These are phyloP conservation scores for Torymus tubicola DNA, from an alignment of 2,888 invertebrate species.

Conservation along the genomic window DNA sequence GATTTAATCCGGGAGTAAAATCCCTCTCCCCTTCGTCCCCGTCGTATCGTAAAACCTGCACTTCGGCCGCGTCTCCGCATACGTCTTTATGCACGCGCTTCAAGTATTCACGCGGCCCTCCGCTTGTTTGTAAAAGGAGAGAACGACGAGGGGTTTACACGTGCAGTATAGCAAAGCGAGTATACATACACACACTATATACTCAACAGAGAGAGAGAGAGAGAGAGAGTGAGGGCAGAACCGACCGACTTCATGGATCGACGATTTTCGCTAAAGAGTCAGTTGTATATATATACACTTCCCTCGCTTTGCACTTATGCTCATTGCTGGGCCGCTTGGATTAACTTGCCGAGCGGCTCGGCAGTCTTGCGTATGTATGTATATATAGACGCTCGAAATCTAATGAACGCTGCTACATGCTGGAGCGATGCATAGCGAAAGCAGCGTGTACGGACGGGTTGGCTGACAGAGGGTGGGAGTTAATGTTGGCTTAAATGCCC, in stretches of 20 bases:
- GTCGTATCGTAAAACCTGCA: slow-evolving; percentile 8
- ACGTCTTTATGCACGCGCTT: background rate
- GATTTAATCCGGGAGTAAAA: slow-evolving; percentile 27
- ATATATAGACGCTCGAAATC: slow-evolving; percentile 10
- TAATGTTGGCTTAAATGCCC: too few relatives aligned
- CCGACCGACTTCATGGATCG: slow-evolving; percentile 48
- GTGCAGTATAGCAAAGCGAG: background rate
- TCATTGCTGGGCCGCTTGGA: background rate
- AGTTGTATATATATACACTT: too few relatives aligned
- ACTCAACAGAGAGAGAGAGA: too few relatives aligned
- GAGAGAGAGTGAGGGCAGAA: background rate
- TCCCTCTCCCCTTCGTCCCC: background rate
- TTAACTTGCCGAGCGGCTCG: too few relatives aligned
- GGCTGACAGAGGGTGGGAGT: too few relatives aligned
- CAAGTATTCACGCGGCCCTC: background rate
- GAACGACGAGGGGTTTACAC: slow-evolving; percentile 8
- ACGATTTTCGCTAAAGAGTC: slow-evolving; percentile 48
- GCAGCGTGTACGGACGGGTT: too few relatives aligned
- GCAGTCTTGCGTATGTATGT: too few relatives aligned
- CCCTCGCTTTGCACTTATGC: slow-evolving; percentile 13
- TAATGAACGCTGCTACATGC: slow-evolving; percentile 22
- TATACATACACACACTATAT: background rate
- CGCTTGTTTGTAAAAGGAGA: slow-evolving; percentile 2
- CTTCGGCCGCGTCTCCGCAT: background rate
- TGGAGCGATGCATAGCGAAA: background rate